Evolutionary conservation across 2,797 vertebrate genomes (phyloP).

Genomic region (Meda fulgida): DNA sequence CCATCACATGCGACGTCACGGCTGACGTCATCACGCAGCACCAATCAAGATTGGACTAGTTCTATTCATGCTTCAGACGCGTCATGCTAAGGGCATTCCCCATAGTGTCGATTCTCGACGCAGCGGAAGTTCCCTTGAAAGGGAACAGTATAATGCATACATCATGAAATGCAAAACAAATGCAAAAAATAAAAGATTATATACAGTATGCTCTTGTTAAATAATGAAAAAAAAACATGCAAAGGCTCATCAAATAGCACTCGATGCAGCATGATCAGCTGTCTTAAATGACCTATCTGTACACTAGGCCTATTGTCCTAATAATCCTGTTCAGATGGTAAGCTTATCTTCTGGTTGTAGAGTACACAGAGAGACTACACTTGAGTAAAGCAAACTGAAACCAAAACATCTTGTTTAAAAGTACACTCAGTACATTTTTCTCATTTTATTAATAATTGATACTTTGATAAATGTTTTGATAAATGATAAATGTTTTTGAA

Average conservation of each 20-base stretch:
- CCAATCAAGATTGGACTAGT: too few species aligned
- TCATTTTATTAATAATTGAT: too few species aligned
- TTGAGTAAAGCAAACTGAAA: background rate
- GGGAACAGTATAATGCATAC: background rate
- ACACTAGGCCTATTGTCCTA: background rate
- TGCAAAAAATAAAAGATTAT: background rate
- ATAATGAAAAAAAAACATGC: too few species aligned
- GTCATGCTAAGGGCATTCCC: too few species aligned
- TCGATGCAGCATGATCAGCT: constrained; percentile 31
- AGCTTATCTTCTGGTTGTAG: background rate
- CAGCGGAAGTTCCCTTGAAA: too few species aligned
- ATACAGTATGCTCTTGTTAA: background rate
- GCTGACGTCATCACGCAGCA: too few species aligned
- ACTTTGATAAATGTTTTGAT: too few species aligned
- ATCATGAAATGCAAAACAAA: background rate
- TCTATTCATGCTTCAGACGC: too few species aligned
- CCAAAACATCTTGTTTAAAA: background rate
- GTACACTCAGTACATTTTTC: background rate
- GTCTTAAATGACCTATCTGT: background rate
- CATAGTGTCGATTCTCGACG: too few species aligned
- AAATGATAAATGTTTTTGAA: too few species aligned
- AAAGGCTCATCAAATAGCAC: constrained; percentile 8
- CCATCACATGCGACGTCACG: too few species aligned
- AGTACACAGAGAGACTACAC: constrained; percentile 36
- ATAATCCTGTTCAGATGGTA: constrained; percentile 21